A percentile compares a stretch with the other conserved stretches of the same genome.
phyloP scores from a whole-genome alignment of 1,140 invertebrate species.

The Zaprionus davidi region DNA sequence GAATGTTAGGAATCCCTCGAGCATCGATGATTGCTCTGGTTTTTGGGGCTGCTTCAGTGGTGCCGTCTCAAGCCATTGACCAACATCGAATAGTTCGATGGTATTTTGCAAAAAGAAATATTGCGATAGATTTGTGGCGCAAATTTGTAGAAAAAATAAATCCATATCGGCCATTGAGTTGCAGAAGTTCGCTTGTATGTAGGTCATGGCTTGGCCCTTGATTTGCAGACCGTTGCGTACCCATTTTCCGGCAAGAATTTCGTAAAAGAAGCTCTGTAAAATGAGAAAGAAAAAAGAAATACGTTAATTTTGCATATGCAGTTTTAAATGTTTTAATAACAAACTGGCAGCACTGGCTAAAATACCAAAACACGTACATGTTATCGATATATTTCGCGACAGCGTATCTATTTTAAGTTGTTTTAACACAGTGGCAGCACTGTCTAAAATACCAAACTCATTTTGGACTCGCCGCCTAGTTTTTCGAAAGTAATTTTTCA shows the following conservation, averaged over 20 bases:
- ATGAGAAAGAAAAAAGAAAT: constrained; percentile 5
- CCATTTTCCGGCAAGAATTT: constrained; percentile 97
- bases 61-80: constrained; percentile 93
- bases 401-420: not conserved
- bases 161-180: constrained; percentile 99
- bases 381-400: not conserved
- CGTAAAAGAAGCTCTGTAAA: constrained; percentile 95
- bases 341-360: not conserved
- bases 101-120: constrained; percentile 94
- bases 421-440: not conserved
- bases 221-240: constrained; percentile 98
- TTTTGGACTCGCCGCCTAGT: not conserved
- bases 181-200: constrained; percentile 99
- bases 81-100: constrained; percentile 94
- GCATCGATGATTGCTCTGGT: constrained; percentile 93
- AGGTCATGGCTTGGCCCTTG: constrained; percentile 99
- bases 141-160: constrained; percentile 96
- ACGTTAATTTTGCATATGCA: not conserved
- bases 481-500: not conserved
- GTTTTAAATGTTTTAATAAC: not conserved
- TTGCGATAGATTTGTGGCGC: constrained; percentile 93
- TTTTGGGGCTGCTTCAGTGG: constrained; percentile 88
- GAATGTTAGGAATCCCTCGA: constrained; percentile 96
- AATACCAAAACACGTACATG: no score
- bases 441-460: not conserved